Percentiles rank a stretch among this genome's conserved stretches.
Evolutionary conservation across 2,113 vertebrate species (phyloP).

Genomic region (Pterocles burchelli): DNA sequence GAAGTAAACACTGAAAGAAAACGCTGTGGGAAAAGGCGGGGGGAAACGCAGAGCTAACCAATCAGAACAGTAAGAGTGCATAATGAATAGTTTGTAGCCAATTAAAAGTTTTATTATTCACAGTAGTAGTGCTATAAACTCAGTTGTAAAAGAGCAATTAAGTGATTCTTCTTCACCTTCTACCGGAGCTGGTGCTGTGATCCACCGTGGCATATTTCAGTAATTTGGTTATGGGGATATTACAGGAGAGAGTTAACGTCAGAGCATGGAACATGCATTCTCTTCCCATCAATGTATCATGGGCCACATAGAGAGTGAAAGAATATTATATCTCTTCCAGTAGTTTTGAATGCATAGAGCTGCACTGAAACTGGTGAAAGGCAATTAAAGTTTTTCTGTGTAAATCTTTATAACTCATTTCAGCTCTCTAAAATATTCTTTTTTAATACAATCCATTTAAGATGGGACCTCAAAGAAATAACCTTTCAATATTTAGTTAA

Average conservation of each 20-base stretch:
- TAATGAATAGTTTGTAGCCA: too few species aligned
- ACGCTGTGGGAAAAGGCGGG: too few species aligned
- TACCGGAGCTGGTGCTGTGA: too few species aligned
- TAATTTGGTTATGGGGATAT: background rate
- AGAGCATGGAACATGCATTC: background rate
- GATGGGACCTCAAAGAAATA: background rate
- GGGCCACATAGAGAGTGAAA: background rate
- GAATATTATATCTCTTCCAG: background rate
- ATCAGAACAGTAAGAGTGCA: too few species aligned
- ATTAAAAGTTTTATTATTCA: too few species aligned
- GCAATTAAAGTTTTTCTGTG: background rate
- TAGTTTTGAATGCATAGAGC: background rate
- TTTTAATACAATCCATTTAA: background rate
- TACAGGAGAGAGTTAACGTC: background rate
- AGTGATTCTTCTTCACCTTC: too few species aligned
- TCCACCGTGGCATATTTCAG: background rate
- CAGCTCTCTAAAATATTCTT: background rate
- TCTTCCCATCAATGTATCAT: background rate
- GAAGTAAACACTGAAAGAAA: too few species aligned
- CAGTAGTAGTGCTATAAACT: too few species aligned
- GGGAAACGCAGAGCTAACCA: too few species aligned
- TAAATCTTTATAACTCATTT: background rate
- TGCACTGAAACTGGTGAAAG: background rate
- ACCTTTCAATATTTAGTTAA: slow-evolving; percentile 15
- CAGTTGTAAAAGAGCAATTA: too few species aligned